A percentile compares a stretch with the other conserved stretches of the same genome.
Conservation (phyloP, 1,140 invertebrate species). For the Brachionus plicatilis region DNA sequence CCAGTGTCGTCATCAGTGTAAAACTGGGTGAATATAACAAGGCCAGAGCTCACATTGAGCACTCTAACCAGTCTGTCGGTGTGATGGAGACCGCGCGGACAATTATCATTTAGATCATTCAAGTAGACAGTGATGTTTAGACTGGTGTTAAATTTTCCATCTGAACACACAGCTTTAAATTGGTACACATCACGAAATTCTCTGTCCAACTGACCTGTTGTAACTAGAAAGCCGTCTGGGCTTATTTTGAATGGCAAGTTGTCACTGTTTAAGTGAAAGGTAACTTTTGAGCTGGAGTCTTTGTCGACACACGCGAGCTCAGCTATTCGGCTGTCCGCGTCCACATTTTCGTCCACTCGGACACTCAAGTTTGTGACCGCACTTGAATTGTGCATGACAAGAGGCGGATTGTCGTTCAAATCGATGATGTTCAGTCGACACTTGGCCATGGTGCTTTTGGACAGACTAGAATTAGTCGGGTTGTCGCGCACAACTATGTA, state of each 20-base stretch:
- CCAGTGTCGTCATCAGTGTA: background rate
- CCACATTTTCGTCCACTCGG: background rate
- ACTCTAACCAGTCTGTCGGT: background rate
- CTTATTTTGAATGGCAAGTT: background rate
- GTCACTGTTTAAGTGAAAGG: background rate
- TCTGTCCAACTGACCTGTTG: background rate
- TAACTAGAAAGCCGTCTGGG: background rate
- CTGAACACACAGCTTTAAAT: background rate
- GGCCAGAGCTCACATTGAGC: background rate
- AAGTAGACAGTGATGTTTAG: background rate
- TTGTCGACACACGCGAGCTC: background rate
- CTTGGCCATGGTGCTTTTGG: background rate
- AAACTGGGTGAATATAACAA: background rate
- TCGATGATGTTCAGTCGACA: background rate
- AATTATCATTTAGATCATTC: slow-evolving; percentile 8
- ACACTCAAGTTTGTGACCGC: background rate
- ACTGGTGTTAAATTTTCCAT: background rate
- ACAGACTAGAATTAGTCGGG: background rate
- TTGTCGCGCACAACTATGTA: background rate
- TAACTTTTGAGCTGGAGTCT: background rate
- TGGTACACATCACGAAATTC: background rate
- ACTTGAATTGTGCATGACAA: background rate
- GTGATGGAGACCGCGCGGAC: background rate
- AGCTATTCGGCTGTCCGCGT: background rate
- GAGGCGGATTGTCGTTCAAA: background rate